Conservation (phyloP, 2,113 vertebrate genomes). For the Columba livia region DNA sequence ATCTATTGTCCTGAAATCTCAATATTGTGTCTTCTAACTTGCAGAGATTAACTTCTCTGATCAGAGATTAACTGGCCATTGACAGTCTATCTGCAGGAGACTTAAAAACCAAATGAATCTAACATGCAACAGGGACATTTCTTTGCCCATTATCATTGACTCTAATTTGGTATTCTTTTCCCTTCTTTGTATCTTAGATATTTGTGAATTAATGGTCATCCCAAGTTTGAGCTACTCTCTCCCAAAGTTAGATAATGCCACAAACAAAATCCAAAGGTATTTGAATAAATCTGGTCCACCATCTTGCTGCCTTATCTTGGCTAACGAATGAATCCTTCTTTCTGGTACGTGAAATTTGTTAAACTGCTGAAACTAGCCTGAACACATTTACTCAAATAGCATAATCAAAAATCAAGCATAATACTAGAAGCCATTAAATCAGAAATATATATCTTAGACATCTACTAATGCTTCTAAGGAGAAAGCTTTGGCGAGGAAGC, state of each 20-base stretch:
- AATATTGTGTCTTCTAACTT: background rate
- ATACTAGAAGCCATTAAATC: background rate
- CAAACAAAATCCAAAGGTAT: background rate
- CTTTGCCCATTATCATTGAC: background rate
- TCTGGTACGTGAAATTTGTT: background rate
- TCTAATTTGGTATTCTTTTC: background rate
- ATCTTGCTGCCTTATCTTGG: background rate
- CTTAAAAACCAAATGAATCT: background rate
- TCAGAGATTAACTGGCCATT: background rate
- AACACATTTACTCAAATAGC: background rate
- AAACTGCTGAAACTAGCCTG: background rate
- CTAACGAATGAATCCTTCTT: slow-evolving; percentile 1
- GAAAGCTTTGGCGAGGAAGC: background rate
- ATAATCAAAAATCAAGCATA: background rate
- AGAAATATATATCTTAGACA: background rate
- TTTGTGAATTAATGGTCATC: background rate
- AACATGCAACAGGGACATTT: background rate
- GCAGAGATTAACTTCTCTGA: background rate
- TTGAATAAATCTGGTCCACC: background rate
- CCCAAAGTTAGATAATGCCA: background rate
- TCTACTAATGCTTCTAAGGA: background rate
- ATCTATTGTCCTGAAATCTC: background rate
- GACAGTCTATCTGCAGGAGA: background rate
- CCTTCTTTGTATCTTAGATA: background rate
- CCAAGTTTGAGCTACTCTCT: background rate